Percentiles rank a stretch among this genome's conserved stretches.
These are phyloP conservation scores for Empidonax alnorum DNA, from an alignment of 2,113 vertebrate genomes.

Conservation along the genomic window DNA sequence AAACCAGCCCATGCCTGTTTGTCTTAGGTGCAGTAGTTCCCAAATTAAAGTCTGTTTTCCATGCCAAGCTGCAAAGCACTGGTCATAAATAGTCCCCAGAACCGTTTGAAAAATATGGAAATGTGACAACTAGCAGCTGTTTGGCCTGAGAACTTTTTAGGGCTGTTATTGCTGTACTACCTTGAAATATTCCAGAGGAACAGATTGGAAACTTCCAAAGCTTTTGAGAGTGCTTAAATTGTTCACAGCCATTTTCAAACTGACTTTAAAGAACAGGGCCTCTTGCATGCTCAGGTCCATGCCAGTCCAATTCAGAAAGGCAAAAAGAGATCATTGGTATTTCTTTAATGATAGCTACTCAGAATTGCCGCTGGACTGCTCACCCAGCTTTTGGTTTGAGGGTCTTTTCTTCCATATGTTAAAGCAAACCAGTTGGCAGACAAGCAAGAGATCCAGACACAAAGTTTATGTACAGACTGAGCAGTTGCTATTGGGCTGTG, in stretches of 20 bases:
- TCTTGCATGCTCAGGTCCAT: background rate
- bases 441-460: background rate
- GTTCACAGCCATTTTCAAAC: background rate
- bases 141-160: background rate
- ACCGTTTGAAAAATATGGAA: background rate
- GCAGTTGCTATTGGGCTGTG: background rate
- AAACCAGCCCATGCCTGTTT: background rate
- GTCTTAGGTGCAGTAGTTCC: background rate
- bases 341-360: background rate
- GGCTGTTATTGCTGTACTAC: background rate
- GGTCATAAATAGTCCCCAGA: background rate
- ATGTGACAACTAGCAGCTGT: background rate
- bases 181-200: background rate
- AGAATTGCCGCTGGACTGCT: background rate
- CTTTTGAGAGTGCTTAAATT: background rate
- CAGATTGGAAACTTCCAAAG: background rate
- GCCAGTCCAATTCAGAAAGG: background rate
- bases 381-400: background rate
- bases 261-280: background rate
- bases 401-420: background rate
- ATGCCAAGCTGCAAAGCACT: background rate
- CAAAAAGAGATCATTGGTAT: background rate
- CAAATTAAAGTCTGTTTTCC: background rate
- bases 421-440: background rate
- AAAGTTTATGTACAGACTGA: background rate